Percentiles rank a stretch among this genome's conserved stretches.
Evolutionary conservation across 2,888 invertebrate species (phyloP).

Genomic region (Norana najaformis): DNA sequence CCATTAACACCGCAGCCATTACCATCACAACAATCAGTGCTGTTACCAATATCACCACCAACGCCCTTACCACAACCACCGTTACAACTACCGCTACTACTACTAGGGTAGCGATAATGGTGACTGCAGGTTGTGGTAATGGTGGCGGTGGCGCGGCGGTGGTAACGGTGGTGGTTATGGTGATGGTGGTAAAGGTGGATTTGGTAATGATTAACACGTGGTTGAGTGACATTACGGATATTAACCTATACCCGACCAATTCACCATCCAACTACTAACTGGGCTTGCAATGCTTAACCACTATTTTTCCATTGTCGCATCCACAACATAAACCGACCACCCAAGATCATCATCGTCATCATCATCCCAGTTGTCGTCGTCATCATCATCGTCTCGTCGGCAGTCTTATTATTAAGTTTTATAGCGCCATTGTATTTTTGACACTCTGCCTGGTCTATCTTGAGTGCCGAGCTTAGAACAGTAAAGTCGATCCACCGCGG

Average conservation of each 20-base stretch:
- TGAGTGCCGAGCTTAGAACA: background rate
- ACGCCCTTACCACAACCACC: background rate
- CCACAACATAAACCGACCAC: background rate
- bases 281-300: no score
- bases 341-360: background rate
- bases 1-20: no score
- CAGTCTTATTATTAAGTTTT: background rate
- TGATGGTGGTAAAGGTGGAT: no score
- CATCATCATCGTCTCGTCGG: background rate
- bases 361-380: background rate
- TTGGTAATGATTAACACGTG: no score
- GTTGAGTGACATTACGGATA: no score
- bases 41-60: background rate
- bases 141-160: no score
- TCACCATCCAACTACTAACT: no score
- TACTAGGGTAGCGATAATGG: no score
- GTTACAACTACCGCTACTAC: no score
- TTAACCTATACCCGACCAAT: no score
- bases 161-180: no score
- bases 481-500: background rate
- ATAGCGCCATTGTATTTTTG: background rate
- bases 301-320: background rate
- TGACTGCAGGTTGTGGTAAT: no score
- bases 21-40: background rate
- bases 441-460: background rate